Evolutionary conservation across 2,113 vertebrate genomes (phyloP).

Genomic region (Tichodroma muraria): DNA sequence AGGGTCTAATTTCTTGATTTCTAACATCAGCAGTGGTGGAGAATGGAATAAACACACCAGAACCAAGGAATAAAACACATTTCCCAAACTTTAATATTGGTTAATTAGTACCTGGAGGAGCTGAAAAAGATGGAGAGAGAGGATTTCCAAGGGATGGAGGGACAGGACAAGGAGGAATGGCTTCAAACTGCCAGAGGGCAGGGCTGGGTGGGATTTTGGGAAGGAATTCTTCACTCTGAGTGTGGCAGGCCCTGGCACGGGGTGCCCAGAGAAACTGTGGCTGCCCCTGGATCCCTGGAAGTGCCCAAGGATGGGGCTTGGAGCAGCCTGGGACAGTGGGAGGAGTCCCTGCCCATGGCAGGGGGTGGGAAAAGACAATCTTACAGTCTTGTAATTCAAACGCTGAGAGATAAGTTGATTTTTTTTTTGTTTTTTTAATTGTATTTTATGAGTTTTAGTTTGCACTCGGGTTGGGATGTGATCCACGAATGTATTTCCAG

Average conservation of each 20-base stretch:
- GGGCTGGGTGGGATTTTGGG: neutral
- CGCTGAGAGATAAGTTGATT: neutral
- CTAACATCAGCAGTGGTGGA: too few species aligned
- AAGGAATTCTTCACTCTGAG: neutral
- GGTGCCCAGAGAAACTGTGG: too few species aligned
- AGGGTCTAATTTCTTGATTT: too few species aligned
- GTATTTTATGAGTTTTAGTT: neutral
- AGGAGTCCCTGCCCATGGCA: neutral
- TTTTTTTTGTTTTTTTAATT: neutral
- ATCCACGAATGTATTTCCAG: neutral
- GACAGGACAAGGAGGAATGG: neutral
- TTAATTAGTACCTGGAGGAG: neutral
- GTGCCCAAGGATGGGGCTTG: neutral
- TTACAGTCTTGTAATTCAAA: neutral
- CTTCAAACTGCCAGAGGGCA: neutral
- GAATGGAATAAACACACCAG: neutral
- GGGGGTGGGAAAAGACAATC: neutral
- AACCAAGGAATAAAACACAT: neutral
- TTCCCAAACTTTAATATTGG: too few species aligned
- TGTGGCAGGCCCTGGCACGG: too few species aligned
- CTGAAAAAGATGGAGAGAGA: neutral
- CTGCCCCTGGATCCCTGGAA: neutral
- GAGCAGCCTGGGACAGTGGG: neutral
- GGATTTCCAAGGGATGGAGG: neutral
- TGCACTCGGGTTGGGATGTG: neutral